A percentile compares a stretch with the other conserved stretches of the same genome.
phyloP scores from a whole-genome alignment of 1,140 invertebrate genomes.

The Ceratitis capitata region DNA sequence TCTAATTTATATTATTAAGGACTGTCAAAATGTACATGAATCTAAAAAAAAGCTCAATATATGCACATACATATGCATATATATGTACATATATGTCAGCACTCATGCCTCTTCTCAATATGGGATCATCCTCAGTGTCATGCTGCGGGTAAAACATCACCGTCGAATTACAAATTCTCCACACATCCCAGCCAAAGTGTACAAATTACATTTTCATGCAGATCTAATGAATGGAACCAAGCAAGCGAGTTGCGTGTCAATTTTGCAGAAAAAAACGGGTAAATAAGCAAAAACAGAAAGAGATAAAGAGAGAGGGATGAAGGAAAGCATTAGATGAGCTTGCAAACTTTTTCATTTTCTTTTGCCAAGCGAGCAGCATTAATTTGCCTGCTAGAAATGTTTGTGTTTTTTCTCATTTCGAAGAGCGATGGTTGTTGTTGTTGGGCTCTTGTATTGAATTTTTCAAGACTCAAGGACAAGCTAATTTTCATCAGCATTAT shows the following conservation, averaged over 20 bases:
- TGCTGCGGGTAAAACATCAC: too few relatives aligned
- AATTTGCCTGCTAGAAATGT: not conserved
- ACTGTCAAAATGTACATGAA: too few relatives aligned
- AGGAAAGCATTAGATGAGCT: not conserved
- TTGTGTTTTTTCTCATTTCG: not conserved
- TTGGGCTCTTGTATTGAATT: not conserved
- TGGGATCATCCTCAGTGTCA: too few relatives aligned
- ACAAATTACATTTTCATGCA: not conserved
- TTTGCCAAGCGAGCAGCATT: not conserved
- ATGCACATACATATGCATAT: too few relatives aligned
- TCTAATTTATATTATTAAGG: too few relatives aligned
- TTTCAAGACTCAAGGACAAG: not conserved
- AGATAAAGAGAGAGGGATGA: not conserved
- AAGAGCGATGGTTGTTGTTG: too few relatives aligned
- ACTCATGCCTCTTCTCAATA: too few relatives aligned
- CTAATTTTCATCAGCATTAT: constrained; percentile 17
- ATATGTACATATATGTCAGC: too few relatives aligned
- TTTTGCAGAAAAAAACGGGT: too few relatives aligned
- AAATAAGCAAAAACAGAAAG: not conserved
- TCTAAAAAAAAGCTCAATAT: too few relatives aligned
- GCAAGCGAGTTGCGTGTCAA: not conserved
- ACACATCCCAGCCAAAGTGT: not conserved
- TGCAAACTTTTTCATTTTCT: not conserved
- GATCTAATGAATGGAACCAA: not conserved
- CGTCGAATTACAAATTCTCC: not conserved